A percentile compares a stretch with the other conserved stretches of the same genome.
Evolutionary conservation across 2,113 vertebrate species (phyloP).

Genomic region (Brachionichthys hirsutus): DNA sequence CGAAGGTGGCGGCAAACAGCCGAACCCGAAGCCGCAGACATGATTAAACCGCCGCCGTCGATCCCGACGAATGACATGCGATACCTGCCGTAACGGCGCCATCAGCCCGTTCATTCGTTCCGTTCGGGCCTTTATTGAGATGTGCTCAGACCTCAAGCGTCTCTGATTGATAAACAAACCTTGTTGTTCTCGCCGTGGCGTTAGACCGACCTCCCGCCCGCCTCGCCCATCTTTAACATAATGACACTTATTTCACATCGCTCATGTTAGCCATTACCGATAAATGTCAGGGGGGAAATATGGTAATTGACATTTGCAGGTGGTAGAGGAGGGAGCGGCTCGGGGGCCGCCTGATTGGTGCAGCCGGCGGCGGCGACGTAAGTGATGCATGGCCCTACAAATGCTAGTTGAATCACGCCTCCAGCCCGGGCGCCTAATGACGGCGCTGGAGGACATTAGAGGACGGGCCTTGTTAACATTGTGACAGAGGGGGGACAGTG

Average conservation of each 20-base stretch:
- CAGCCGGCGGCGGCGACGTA: constrained; percentile 61
- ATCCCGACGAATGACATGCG: not conserved
- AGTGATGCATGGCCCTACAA: constrained; percentile 83
- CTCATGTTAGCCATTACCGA: constrained; percentile 79
- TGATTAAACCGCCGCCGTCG: too few relatives aligned
- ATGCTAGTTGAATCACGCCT: constrained; percentile 88
- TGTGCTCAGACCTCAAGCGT: constrained; percentile 37
- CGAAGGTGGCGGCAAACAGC: constrained; percentile 19
- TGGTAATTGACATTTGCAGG: constrained; percentile 83
- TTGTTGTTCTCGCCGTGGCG: constrained; percentile 41
- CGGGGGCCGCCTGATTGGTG: constrained; percentile 51
- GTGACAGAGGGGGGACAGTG: constrained; percentile 44
- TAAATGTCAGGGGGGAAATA: constrained; percentile 84
- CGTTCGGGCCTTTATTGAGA: constrained; percentile 59
- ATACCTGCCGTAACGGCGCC: constrained; percentile 4
- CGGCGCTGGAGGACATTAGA: constrained; percentile 56
- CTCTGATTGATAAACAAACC: constrained; percentile 52
- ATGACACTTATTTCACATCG: constrained; percentile 77
- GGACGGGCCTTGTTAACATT: constrained; percentile 59
- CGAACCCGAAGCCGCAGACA: not conserved
- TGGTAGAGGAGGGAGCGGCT: constrained; percentile 49
- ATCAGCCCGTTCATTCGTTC: constrained; percentile 48
- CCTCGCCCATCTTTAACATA: constrained; percentile 65
- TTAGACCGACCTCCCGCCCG: constrained; percentile 20
- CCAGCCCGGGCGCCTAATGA: constrained; percentile 57